Base-by-base conservation (phyloP, 2,797 vertebrate species). In the Geotrypetes seraphini region DNA sequence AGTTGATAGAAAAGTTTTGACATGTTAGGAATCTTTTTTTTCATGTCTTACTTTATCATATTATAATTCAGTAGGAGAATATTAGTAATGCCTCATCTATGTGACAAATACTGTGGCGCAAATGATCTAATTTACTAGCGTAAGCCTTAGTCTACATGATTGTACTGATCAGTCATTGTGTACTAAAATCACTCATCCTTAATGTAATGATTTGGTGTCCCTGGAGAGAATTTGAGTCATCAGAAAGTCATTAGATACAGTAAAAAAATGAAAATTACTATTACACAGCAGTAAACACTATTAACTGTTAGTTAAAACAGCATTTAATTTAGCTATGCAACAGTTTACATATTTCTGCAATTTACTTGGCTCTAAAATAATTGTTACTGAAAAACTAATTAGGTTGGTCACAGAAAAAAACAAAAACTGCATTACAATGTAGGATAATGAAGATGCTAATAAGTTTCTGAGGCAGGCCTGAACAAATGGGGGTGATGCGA, bases 201-300 rank as follows among this genome's bases (percentile, higher is more conserved):
- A 84, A 80, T 84, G 69, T 65, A 79, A 83, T 84, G 79, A 85
- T 83, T 77, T 73, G 75, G 78, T 83, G 78, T 77, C 75, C 78
- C 82, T 84, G 83, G 73, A 79, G 83, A 84, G 82, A 84, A 74
- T 79, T 78, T 68, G 57, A 82, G 75, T 80, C 74, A 86, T 84
- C 82, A 84, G 78, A 79, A 83, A 82, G 81, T 76, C 81, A 85
- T 86, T 84, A 86, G 78, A 83, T 86, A 83, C 75, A 78, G 79
- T 82, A 83, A 86, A n/a, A 83, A 84, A 82, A 84, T 81, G 79
- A 81, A 83, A 84, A 85, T 85, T 77, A 77, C 79, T 79, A 81
- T 77, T 75, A 81, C 79, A 71, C 79, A 83, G 81, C 82, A 79
- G 81, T 83, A 71, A 81, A 82, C 71, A 83, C 77, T 83, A 85